Percentiles rank a stretch among this genome's conserved stretches.
phyloP scores from a whole-genome alignment of 2,113 vertebrate species.

The Pandion haliaetus region DNA sequence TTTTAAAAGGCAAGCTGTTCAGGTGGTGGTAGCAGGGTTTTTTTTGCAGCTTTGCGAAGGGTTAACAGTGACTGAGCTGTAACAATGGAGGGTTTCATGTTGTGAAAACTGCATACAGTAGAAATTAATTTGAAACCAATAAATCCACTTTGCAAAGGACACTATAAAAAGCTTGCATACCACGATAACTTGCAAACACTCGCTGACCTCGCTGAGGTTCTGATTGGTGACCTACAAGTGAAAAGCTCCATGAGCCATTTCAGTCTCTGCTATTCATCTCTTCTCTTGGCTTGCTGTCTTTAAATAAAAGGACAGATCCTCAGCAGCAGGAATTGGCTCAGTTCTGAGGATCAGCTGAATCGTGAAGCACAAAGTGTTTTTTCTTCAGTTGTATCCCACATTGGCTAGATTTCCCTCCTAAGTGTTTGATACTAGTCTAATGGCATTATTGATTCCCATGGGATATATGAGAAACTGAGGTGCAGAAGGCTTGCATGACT shows the following conservation, averaged over 20 bases:
- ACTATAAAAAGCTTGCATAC: not conserved
- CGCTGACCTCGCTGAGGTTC: not conserved
- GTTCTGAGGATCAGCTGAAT: not conserved
- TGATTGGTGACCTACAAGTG: constrained; percentile 22
- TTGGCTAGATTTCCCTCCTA: not conserved
- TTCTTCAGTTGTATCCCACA: not conserved
- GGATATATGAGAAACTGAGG: not conserved
- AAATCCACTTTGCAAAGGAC: not conserved
- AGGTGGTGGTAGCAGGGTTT: not conserved
- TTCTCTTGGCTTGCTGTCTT: not conserved
- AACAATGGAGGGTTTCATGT: not conserved
- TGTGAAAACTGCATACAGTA: not conserved
- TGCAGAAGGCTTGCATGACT: not conserved
- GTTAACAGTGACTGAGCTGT: not conserved
- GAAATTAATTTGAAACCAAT: constrained; percentile 6
- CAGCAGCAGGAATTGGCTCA: constrained; percentile 1
- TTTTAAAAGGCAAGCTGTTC: not conserved
- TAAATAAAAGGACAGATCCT: constrained; percentile 6
- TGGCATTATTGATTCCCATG: not conserved
- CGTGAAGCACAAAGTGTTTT: not conserved
- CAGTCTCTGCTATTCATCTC: constrained; percentile 26
- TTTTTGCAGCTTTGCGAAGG: not conserved
- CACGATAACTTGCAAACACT: not conserved
- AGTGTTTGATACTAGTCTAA: not conserved
- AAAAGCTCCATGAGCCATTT: constrained; percentile 19